A percentile compares a stretch with the other conserved stretches of the same genome.
Conservation (phyloP, 2,888 invertebrate genomes). For the Macaria notata region DNA sequence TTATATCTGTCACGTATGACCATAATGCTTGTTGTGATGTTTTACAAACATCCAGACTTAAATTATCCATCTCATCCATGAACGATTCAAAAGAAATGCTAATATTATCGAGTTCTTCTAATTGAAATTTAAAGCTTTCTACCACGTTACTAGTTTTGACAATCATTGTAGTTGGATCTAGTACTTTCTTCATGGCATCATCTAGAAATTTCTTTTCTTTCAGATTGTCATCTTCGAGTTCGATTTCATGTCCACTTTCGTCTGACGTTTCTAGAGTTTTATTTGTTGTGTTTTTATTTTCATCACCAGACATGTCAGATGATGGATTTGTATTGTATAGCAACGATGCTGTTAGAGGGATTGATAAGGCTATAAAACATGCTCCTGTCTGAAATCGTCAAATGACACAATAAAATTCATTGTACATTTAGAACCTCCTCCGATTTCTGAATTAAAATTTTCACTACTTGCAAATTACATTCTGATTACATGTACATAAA, state of each 20-base stretch:
- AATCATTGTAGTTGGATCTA: constrained; percentile 61
- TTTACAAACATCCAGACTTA: constrained; percentile 71
- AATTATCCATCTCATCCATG: constrained; percentile 70
- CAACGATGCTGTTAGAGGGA: constrained; percentile 50
- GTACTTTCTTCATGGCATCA: constrained; percentile 66
- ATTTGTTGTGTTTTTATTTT: constrained; percentile 50
- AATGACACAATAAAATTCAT: too few species aligned
- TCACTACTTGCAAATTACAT: too few species aligned
- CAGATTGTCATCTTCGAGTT: constrained; percentile 58
- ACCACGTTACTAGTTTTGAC: constrained; percentile 50
- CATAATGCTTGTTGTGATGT: constrained; percentile 70
- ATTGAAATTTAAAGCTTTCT: constrained; percentile 56
- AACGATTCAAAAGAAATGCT: constrained; percentile 62
- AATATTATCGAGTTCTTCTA: constrained; percentile 58
- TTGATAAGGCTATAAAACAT: constrained; percentile 45
- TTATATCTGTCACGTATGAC: constrained; percentile 71
- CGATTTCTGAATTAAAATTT: too few species aligned
- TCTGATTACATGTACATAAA: too few species aligned
- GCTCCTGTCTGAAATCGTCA: constrained; percentile 50
- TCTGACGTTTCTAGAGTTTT: constrained; percentile 65
- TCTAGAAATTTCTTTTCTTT: constrained; percentile 69
- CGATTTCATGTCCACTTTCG: constrained; percentile 69
- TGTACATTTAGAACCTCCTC: too few species aligned
- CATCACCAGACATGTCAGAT: constrained; percentile 72
- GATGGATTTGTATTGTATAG: constrained; percentile 61